Base-by-base conservation (phyloP, 2,888 invertebrate species). In the Sympetrum striolatum region DNA sequence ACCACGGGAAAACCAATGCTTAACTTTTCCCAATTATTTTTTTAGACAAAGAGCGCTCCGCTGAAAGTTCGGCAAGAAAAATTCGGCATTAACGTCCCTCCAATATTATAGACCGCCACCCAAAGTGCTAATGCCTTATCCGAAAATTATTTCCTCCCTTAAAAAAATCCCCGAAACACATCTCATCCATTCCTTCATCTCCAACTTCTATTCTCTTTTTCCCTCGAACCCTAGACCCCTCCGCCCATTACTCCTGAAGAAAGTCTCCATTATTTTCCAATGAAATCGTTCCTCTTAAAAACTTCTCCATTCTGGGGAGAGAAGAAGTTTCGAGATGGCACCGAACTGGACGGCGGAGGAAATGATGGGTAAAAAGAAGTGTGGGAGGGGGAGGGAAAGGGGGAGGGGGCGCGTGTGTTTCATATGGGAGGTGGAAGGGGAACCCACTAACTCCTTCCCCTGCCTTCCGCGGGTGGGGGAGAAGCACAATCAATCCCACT, bases 281-380 rank as follows among this genome's bases (percentile, higher is more conserved):
- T 86, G 86, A 86, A 86, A 86, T 86, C 86, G 86, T 86, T 86
- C 60, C 86, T 86, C 86, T 86, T 86, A 60, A 86, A 86, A 86
- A 86, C 64, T 86, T 86, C 86, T 86, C 39, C 81, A 39, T n/a
- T n/a, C 35, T 53, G 48, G 82, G 8, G 60, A 86, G 60, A 60
- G 60, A 86, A 86, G 64, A 86, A 86, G 35, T 60, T 86, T 86
- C 86, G 86, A 60, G 86, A 86, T 86, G 86, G 86, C 60, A 64
- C 86, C 86, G 60, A 86, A 37, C 60, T 86, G 86, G 86, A 86
- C 86, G 86, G 86, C 3, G 60, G 60, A 86, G 86, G 86, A 60
- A 86, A 86, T 86, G 86, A 86, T 86, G 86, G 86, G 86, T 86
- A 86, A 86, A 86, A 86, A 86, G 60, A 25, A 86, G 60, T n/a